Conservation (phyloP, 23 tunicate species). For the Oikopleura albicans region DNA sequence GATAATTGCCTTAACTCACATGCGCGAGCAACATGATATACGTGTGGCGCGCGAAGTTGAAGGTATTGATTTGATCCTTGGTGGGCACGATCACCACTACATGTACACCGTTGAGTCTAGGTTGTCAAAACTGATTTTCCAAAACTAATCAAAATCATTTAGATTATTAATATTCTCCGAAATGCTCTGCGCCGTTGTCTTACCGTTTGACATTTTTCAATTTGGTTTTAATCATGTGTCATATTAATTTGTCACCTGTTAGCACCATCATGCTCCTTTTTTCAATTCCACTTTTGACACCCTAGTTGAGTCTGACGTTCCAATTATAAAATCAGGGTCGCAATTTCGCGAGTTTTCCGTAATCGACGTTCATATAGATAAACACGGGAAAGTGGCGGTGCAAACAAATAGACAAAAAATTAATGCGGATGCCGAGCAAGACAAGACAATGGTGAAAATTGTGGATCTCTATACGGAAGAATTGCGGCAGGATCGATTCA, state of each 20-base stretch:
- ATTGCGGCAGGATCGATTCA: background rate
- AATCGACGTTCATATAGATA: slow-evolving; percentile 26
- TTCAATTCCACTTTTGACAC: no score
- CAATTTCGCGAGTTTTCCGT: slow-evolving; percentile 55
- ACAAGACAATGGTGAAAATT: slow-evolving; percentile 23
- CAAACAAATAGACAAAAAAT: no score
- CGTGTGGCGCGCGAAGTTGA: slow-evolving; percentile 34
- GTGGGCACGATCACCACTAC: slow-evolving; percentile 78
- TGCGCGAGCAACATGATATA: slow-evolving; percentile 75
- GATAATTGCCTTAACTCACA: slow-evolving; percentile 60
- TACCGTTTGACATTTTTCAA: no score
- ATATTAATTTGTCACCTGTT: no score
- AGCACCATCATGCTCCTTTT: no score
- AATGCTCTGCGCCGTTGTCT: no score
- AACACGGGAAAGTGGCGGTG: slow-evolving; percentile 35
- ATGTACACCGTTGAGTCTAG: slow-evolving; percentile 34
- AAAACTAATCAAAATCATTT: no score
- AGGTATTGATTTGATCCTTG: slow-evolving; percentile 51
- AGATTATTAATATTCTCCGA: no score
- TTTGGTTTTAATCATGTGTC: no score
- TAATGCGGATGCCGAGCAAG: no score
- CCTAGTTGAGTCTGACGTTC: slow-evolving; percentile 6
- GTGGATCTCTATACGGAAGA: slow-evolving; percentile 33
- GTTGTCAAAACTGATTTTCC: slow-evolving; percentile 11
- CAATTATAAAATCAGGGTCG: slow-evolving; percentile 42